Base-by-base conservation (phyloP, 2,113 vertebrate genomes). In the Melanotaenia duboulayi region DNA sequence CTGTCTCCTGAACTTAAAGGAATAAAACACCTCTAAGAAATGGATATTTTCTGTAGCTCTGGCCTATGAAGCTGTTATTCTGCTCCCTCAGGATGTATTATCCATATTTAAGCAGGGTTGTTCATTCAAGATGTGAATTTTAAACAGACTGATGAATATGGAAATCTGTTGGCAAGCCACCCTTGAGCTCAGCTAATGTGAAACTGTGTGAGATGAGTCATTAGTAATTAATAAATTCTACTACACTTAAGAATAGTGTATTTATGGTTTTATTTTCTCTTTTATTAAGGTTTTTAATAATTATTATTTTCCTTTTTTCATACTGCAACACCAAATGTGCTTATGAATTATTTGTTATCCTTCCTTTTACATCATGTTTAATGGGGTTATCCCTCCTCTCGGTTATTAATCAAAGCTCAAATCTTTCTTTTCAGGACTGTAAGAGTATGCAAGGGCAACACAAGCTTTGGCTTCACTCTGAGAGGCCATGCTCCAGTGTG, bases 401-500 rank as follows among this genome's bases (percentile, higher is more conserved):
- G 42, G 0, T 14, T 51, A 55, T 67, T 73, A 59, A 80, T n/a
- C 16, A 74, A 54, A 73, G 23, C 17, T 71, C 22, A 49, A 8
- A 42, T 74, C 22, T 77, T 20, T 68, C 22, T 61, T 52, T 71
- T 28, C 77, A 99, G 97, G 93, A 99, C 97, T 0, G 96, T 99
- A 28, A 94, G 97, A 20, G 96, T 99, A 11, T 98, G 98, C 88
- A 99, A 98, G 85, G 97, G 97, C 67, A 98, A 95, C 92, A 96
- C 95, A 89, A 99, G 97, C 78, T 99, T 99, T 54, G 97, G 97
- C 46, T 99, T 99, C 87, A 99, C 97, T 0, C 92, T 99, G 0
- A 95, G 97, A 0, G 97, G 97, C 37, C 97, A 99, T 50, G 97
- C 97, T 35, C 97, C 97, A 0, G 97, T 99, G 64, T 99, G 97